A percentile compares a stretch with the other conserved stretches of the same genome.
phyloP scores from a whole-genome alignment of 2,888 invertebrate species.

The Sarcophaga rosellei region DNA sequence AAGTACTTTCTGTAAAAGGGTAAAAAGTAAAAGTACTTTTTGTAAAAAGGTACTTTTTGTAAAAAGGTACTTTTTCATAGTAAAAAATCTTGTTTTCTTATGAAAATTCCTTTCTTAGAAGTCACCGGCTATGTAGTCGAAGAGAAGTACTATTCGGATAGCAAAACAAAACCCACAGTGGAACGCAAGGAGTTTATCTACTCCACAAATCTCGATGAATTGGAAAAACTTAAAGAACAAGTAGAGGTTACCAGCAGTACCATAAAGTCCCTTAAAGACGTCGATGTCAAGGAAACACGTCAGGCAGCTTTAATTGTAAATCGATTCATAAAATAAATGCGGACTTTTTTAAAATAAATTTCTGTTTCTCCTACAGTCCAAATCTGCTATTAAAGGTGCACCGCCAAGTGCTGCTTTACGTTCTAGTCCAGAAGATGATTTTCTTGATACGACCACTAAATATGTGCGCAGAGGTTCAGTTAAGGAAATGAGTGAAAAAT shows the following conservation, averaged over 20 bases:
- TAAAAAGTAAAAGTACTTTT: neutral
- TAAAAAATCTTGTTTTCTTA: no score
- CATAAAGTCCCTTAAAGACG: slow-evolving; percentile 28
- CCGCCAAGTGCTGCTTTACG: slow-evolving; percentile 18
- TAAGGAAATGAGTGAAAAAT: slow-evolving; percentile 90
- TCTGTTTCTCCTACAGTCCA: slow-evolving; percentile 5
- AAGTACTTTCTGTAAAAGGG: no score
- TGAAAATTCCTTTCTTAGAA: slow-evolving; percentile 76
- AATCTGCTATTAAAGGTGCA: neutral
- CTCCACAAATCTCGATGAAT: slow-evolving; percentile 84
- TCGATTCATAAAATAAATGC: neutral
- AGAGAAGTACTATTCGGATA: slow-evolving; percentile 86
- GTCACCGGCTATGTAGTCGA: slow-evolving; percentile 88
- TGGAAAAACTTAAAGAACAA: slow-evolving; percentile 73
- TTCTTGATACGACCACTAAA: slow-evolving; percentile 68
- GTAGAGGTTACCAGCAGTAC: slow-evolving; percentile 41
- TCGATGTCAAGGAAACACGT: slow-evolving; percentile 39
- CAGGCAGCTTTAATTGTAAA: slow-evolving; percentile 55
- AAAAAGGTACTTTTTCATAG: neutral
- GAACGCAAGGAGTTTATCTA: slow-evolving; percentile 87
- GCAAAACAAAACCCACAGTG: slow-evolving; percentile 87
- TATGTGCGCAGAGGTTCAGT: slow-evolving; percentile 87
- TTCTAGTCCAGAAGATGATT: slow-evolving; percentile 65
- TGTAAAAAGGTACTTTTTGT: neutral
- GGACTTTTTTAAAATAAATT: no score